Evolutionary conservation across 1,140 invertebrate genomes (phyloP), one percentile per base, ranked within the genome.

Genomic region (Prorops nasuta): DNA sequence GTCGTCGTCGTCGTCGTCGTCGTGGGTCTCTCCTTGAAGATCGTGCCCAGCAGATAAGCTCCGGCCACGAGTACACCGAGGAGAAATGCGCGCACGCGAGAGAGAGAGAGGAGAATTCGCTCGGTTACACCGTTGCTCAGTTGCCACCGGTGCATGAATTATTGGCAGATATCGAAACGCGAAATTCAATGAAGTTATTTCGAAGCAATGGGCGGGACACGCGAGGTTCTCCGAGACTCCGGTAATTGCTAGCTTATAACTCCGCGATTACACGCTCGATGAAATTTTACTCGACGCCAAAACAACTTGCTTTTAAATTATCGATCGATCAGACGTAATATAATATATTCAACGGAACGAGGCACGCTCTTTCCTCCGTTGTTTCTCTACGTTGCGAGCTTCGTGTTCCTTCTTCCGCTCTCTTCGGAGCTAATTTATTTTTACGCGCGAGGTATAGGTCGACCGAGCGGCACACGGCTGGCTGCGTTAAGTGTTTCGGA

Each of bases 101-200:
- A 28, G 24, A 28, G 24, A 28, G 24, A 28, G 10, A 28, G n/a
- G 24, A 28, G 24, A 28, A 10, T 6, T 28, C 24, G 24, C 10
- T 6, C 10, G 10, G 4, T 6, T 28, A 10, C 24, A 10, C 24
- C 4, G 10, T 6, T 10, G 24, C n/a, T n/a, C n/a, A n/a, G n/a
- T n/a, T n/a, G n/a, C n/a, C n/a, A n/a, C n/a, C 51, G 44, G 57
- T 49, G 54, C 49, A 65, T 68, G 63, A 67, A 28, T 71, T 68
- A 69, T 66, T 47, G 52, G 24, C 24, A 4, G 24, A 28, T 28
- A 28, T 28, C 52, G 37, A 53, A 41, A 39, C 44, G 38, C 56
- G 39, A 66, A 72, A 71, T 73, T 73, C 63, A 72, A 72, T 72
- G 64, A 71, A 71, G 64, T 67, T 65, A 66, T 63, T 64, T 60